phyloP scores from a whole-genome alignment of 2,797 vertebrate species.

The Rhinophrynus dorsalis region DNA sequence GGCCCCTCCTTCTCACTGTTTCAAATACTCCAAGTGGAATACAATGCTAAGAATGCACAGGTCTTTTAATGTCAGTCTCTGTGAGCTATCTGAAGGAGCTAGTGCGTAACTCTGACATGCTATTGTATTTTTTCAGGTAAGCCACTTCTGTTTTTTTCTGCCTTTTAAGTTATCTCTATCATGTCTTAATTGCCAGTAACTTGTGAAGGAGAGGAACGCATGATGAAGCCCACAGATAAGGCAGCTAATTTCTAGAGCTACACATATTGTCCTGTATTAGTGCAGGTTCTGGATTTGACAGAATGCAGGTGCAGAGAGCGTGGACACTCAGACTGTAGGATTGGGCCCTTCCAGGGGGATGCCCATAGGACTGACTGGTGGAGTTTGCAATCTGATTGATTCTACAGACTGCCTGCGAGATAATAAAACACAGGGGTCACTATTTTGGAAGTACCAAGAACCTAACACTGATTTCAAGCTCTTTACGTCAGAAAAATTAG shows the following conservation, averaged over 20 bases:
- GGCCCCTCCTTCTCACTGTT: constrained; percentile 6
- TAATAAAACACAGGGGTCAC: too few species aligned
- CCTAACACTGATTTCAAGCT: too few species aligned
- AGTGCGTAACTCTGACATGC: background rate
- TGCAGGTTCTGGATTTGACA: constrained; percentile 30
- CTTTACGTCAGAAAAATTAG: too few species aligned
- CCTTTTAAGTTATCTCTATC: background rate
- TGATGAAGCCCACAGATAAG: background rate
- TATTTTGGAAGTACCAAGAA: too few species aligned
- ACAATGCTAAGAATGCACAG: constrained; percentile 21
- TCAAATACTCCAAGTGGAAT: constrained; percentile 24
- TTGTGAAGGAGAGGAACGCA: background rate
- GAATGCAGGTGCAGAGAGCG: constrained; percentile 27
- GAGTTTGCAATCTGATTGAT: too few species aligned
- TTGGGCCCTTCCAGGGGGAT: too few species aligned
- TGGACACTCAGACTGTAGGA: too few species aligned
- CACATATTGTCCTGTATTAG: background rate
- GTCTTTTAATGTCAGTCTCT: constrained; percentile 5
- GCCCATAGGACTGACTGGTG: too few species aligned
- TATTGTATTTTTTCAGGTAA: constrained; percentile 15
- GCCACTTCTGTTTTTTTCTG: constrained; percentile 7
- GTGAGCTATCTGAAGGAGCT: constrained; percentile 1
- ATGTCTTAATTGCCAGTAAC: background rate
- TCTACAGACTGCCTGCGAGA: too few species aligned
- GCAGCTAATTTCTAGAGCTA: background rate